Conservation (phyloP, 2,113 vertebrate species). For the Tauraco erythrolophus region DNA sequence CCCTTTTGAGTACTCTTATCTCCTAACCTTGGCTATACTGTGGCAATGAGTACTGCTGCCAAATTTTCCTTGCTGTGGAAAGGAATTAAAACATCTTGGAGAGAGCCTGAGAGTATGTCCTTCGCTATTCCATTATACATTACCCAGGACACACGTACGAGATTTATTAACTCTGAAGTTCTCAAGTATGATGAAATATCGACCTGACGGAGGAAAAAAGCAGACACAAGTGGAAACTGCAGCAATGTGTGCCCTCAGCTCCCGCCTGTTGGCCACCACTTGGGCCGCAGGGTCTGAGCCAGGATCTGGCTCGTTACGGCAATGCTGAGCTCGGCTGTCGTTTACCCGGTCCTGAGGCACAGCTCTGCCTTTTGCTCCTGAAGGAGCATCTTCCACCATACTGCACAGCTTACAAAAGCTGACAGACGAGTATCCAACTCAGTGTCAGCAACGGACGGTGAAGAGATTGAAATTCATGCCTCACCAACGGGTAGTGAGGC, state of each 20-base stretch:
- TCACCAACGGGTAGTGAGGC: neutral
- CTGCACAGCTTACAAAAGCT: neutral
- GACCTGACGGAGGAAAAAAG: neutral
- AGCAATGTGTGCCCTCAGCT: neutral
- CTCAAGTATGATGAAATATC: neutral
- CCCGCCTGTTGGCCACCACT: neutral
- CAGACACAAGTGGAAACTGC: neutral
- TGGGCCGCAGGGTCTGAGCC: neutral
- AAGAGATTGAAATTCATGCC: constrained; percentile 48
- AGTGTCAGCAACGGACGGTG: neutral
- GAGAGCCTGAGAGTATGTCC: neutral
- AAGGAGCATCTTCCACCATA: neutral
- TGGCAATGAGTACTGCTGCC: neutral
- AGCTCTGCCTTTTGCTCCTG: neutral
- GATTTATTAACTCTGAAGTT: neutral
- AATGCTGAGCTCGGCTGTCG: neutral
- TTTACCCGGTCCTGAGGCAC: neutral
- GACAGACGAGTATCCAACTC: neutral
- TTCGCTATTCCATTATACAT: neutral
- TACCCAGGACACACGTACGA: neutral
- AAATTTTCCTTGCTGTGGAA: constrained; percentile 5
- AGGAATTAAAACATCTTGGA: constrained; percentile 27
- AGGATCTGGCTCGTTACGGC: neutral
- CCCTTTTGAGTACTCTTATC: constrained; percentile 40
- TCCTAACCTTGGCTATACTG: neutral